These are phyloP conservation scores for Girardinichthys multiradiatus DNA, from an alignment of 2,113 vertebrate genomes.

Conservation along the genomic window DNA sequence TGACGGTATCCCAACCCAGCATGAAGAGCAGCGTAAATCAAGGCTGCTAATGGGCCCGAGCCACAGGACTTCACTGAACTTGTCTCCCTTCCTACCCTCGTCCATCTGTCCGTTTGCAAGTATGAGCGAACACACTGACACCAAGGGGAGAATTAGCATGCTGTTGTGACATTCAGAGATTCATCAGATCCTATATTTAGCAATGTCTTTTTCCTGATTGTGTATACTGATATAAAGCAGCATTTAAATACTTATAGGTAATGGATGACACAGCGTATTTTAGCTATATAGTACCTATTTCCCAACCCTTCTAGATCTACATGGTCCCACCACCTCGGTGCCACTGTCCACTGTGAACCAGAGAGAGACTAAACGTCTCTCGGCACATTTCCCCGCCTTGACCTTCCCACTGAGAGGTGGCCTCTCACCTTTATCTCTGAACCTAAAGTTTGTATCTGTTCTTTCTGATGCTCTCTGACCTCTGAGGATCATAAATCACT, in stretches of 20 bases:
- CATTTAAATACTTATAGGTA: slow-evolving; percentile 9
- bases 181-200: slow-evolving; percentile 20
- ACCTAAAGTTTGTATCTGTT: slow-evolving; percentile 56
- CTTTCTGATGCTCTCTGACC: slow-evolving; percentile 55
- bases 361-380: slow-evolving; percentile 66
- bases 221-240: not conserved
- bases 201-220: slow-evolving; percentile 9
- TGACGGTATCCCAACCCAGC: slow-evolving; percentile 57
- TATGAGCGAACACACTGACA: slow-evolving; percentile 60
- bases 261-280: not conserved
- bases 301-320: slow-evolving; percentile 21
- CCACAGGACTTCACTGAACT: slow-evolving; percentile 51
- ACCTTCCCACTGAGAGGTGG: slow-evolving; percentile 12
- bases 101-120: slow-evolving; percentile 65
- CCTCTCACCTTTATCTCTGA: slow-evolving; percentile 41
- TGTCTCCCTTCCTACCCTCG: slow-evolving; percentile 16
- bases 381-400: slow-evolving; percentile 49
- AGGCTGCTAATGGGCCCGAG: slow-evolving; percentile 53
- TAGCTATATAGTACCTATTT: slow-evolving; percentile 21
- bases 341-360: slow-evolving; percentile 49
- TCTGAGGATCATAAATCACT: slow-evolving; percentile 69
- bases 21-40: slow-evolving; percentile 61
- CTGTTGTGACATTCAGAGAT: slow-evolving; percentile 43
- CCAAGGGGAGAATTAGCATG: slow-evolving; percentile 70
- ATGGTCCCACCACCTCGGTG: slow-evolving; percentile 20